A percentile compares a stretch with the other conserved stretches of the same genome.
Evolutionary conservation across 2,797 vertebrate species (phyloP).

Genomic region (Ctenopoma kingsleyae): DNA sequence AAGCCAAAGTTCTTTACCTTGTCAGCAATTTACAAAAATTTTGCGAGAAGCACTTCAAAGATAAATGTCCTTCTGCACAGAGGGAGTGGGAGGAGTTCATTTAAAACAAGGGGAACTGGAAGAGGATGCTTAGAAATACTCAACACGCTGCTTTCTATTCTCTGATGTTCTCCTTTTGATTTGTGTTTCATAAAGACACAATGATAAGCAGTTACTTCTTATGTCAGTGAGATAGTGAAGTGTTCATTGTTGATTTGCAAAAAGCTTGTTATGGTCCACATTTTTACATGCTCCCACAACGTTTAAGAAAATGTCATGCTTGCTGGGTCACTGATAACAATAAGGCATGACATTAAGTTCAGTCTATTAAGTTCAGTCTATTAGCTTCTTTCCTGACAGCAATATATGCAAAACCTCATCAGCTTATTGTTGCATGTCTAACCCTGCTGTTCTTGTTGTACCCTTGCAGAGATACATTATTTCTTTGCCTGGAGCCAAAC

Average conservation of each 20-base stretch:
- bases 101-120: constrained; percentile 20
- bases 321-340: constrained; percentile 39
- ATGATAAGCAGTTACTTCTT: neutral
- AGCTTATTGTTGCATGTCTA: constrained; percentile 54
- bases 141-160: constrained; percentile 8
- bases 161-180: constrained; percentile 1
- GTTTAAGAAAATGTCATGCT: constrained; percentile 36
- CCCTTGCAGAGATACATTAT: constrained; percentile 52
- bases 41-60: constrained; percentile 51
- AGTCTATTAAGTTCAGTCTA: constrained; percentile 48
- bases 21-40: constrained; percentile 59
- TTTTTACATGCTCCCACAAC: neutral
- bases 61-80: constrained; percentile 47
- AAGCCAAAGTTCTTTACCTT: constrained; percentile 40
- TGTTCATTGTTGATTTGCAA: constrained; percentile 9
- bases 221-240: constrained; percentile 17
- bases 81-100: constrained; percentile 44
- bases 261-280: neutral
- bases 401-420: constrained; percentile 53
- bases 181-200: neutral
- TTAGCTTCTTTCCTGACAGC: constrained; percentile 54
- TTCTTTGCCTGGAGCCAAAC: constrained; percentile 52
- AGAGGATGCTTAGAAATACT: constrained; percentile 32
- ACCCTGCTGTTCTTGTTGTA: constrained; percentile 33
- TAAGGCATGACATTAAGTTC: constrained; percentile 39